A percentile compares a stretch with the other conserved stretches of the same genome.
These are phyloP conservation scores for Tubulanus polymorphus DNA, from an alignment of 2,888 invertebrate species.

Conservation along the genomic window DNA sequence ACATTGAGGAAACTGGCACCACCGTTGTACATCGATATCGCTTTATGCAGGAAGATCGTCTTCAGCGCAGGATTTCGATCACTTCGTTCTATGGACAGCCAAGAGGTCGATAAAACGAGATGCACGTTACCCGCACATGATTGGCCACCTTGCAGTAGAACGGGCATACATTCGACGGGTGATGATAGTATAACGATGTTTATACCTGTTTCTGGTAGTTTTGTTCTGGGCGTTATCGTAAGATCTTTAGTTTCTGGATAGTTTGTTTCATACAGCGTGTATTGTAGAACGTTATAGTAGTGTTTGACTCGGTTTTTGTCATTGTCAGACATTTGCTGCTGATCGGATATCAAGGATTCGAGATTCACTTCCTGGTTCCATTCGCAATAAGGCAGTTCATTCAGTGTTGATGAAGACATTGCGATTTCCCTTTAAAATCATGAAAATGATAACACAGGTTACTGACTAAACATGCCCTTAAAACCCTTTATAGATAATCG, in stretches of 20 bases:
- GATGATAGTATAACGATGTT: conserved; percentile 21
- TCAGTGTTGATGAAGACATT: too few relatives aligned
- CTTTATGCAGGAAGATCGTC: conserved; percentile 26
- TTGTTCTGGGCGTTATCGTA: not conserved
- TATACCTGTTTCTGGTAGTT: not conserved
- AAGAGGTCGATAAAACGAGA: conserved; percentile 23
- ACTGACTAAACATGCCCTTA: too few relatives aligned
- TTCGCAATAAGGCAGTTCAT: conserved; percentile 1
- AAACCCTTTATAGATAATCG: too few relatives aligned
- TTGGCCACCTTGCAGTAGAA: conserved; percentile 25
- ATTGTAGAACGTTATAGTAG: conserved; percentile 9
- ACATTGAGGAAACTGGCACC: conserved; percentile 26
- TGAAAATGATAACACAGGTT: too few relatives aligned
- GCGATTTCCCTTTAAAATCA: too few relatives aligned
- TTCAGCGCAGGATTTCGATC: conserved; percentile 7
- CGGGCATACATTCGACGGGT: conserved; percentile 27
- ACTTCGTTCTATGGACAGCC: conserved; percentile 21
- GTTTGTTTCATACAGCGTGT: conserved; percentile 5
- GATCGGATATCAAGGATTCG: not conserved
- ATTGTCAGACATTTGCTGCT: not conserved
- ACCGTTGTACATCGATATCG: too few relatives aligned
- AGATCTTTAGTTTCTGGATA: conserved; percentile 5
- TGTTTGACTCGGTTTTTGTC: conserved; percentile 1
- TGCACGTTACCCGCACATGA: conserved; percentile 25
- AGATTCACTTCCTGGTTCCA: conserved; percentile 7